phyloP scores from a whole-genome alignment of 2,797 vertebrate genomes.

The Pseudochromis fuscus region DNA sequence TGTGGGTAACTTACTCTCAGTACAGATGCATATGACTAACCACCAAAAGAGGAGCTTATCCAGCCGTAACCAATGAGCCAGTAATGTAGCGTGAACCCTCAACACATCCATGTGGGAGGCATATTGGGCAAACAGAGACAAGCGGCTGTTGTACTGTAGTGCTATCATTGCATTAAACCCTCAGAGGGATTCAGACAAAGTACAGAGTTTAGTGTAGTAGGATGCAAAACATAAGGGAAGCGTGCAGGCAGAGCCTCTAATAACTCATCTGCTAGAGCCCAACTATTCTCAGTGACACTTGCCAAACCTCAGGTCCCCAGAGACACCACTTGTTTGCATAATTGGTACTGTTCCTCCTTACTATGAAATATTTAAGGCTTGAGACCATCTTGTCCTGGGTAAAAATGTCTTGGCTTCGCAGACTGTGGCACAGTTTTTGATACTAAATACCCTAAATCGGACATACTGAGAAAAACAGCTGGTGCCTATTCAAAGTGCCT shows the following conservation, averaged over 20 bases:
- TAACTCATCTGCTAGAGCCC: slow-evolving; percentile 52
- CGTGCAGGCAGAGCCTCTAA: slow-evolving; percentile 38
- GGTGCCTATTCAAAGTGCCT: slow-evolving; percentile 47
- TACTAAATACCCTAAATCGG: slow-evolving; percentile 46
- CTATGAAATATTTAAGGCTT: slow-evolving; percentile 60
- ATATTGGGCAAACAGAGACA: slow-evolving; percentile 56
- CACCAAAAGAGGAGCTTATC: slow-evolving; percentile 63
- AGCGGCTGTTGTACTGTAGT: slow-evolving; percentile 47
- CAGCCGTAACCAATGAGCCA: slow-evolving; percentile 66
- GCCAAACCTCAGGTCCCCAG: slow-evolving; percentile 64
- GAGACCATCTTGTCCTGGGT: slow-evolving; percentile 31
- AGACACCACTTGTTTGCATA: slow-evolving; percentile 68
- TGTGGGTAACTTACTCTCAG: slow-evolving; percentile 47
- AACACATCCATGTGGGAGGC: slow-evolving; percentile 67
- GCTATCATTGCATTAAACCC: slow-evolving; percentile 51
- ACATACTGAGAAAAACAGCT: slow-evolving; percentile 34
- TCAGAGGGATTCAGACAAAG: slow-evolving; percentile 35
- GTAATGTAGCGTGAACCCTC: slow-evolving; percentile 75
- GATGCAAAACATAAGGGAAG: slow-evolving; percentile 55
- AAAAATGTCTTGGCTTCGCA: slow-evolving; percentile 37
- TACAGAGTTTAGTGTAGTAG: slow-evolving; percentile 42
- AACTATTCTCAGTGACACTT: slow-evolving; percentile 45
- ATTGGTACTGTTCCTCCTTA: slow-evolving; percentile 58
- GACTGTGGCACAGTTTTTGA: slow-evolving; percentile 40
- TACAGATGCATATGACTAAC: slow-evolving; percentile 67